Evolutionary conservation across 2,797 vertebrate genomes (phyloP).

Genomic region (Chaetodon trifasciatus): DNA sequence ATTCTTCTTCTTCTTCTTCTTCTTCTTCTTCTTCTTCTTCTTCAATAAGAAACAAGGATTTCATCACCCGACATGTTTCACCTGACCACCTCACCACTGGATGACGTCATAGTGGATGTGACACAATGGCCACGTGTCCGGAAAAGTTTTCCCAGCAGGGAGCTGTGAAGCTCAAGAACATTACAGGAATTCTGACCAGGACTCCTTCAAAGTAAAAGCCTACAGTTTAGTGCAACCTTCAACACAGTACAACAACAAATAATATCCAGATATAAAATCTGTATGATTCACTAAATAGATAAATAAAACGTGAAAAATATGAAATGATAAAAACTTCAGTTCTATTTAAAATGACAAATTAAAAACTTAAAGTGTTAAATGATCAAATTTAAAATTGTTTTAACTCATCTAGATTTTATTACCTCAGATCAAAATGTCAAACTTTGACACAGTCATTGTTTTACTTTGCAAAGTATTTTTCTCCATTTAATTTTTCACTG

Average conservation of each 20-base stretch:
- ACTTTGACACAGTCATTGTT: not conserved
- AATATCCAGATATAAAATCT: too few species aligned
- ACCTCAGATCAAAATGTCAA: not conserved
- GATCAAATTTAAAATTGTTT: not conserved
- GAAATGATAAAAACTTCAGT: too few species aligned
- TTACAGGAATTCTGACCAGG: not conserved
- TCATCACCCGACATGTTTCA: not conserved
- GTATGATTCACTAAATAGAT: too few species aligned
- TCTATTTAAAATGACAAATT: not conserved
- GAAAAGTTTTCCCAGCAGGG: not conserved
- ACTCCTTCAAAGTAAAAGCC: conserved; percentile 34
- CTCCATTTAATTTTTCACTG: too few species aligned
- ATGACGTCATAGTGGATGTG: conserved; percentile 15
- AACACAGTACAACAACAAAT: too few species aligned
- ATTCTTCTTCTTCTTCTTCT: not conserved
- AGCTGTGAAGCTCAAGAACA: not conserved
- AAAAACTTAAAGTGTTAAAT: not conserved
- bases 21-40: not conserved
- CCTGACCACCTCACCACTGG: not conserved
- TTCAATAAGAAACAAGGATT: not conserved
- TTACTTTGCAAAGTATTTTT: too few species aligned
- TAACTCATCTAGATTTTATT: too few species aligned
- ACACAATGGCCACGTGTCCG: conserved; percentile 39
- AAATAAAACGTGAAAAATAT: too few species aligned
- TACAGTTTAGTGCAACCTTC: too few species aligned